Evolutionary conservation across 2,113 vertebrate genomes (phyloP), one percentile per base, ranked within the genome.

Genomic region (Dromas ardeola): DNA sequence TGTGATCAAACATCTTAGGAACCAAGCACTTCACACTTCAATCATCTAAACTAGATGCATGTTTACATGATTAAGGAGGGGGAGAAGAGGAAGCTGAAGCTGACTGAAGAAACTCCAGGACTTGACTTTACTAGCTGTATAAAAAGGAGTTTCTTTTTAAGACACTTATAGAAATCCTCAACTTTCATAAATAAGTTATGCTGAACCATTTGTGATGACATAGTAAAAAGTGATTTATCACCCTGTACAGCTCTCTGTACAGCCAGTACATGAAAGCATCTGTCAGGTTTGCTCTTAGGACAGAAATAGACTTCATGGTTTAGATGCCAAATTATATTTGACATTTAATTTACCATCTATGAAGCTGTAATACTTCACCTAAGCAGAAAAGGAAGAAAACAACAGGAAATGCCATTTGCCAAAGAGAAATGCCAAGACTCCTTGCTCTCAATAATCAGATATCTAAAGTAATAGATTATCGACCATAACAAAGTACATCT

Each of bases 321-420:
- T 86, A 55, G 65, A 91, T 56, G 71, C 66, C 76, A 97, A 97
- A 98, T 97, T 95, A 93, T 90, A 96, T 97, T 96, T 97, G 95
- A 96, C 76, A 63, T 97, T 97, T 97, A 96, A 93, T 97, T 98
- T 96, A 92, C 97, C 88, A 94, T 98, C 92, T 92, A 69, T 81
- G 88, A 69, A 97, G 88, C 27, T 36, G 22, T 90, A 92, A 90
- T 92, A 82, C 49, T 71, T 97, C 71, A 91, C 77, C 81, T 91
- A 89, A 91, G 45, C 38, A 59, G 69, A 94, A 91, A 34, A 67
- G 27, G 90, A 85, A 96, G 70, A 74, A 61, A 94, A 77, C 79
- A 97, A 81, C 62, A 95, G 65, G 32, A 73, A 91, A 73, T 88
- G 81, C 80, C 90, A 61, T 93, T 97, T 97, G 95, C 78, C 43